Base-by-base conservation (phyloP, 2,797 vertebrate genomes). In the Sebastes alutus region DNA sequence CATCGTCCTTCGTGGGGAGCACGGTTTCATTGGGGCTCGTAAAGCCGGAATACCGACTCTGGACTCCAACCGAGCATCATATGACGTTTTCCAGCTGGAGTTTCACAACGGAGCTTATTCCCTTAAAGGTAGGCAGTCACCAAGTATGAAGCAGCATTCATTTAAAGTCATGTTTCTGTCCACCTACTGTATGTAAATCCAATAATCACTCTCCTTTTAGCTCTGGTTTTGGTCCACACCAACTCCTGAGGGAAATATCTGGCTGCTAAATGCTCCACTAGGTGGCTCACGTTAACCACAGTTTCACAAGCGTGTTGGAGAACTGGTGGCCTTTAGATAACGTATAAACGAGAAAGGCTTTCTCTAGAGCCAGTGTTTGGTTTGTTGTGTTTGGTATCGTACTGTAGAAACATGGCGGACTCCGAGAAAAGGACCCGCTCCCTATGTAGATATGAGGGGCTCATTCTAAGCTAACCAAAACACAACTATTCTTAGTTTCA, bases 1-100 rank as follows among this genome's bases (percentile, higher is more conserved):
- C 88, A 98, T 99, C 0, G 98, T 99, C 72, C 94, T 99, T 10
- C 98, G 97, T 0, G 98, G 98, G 0, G 98, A 99, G 80, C 97
- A 99, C 0, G 98, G 98, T 16, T 99, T 99, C 92, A 99, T 99
- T 0, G 98, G 97, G 9, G 97, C 97, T 86, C 97, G 98, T 20
- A 99, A 98, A 89, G 94, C 97, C 54, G 95, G 95, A 29, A 96
- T 95, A 0, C 95, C 97, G 12, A 99, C 97, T 4, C 88, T 99
- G 77, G 98, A 99, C 71, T 97, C 97, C 65, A 99, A 99, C 92
- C 96, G 97, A 29, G 98, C 98, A 20, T 98, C 96, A 18, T 99
- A 98, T 0, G 98, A 99, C 0, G 97, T 98, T 88, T 99, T 99
- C 93, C 97, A 98, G 81, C 94, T 99, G 71, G 97, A 99, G 90